phyloP scores from a whole-genome alignment of 2,888 invertebrate species.

The Piscicola geometra region DNA sequence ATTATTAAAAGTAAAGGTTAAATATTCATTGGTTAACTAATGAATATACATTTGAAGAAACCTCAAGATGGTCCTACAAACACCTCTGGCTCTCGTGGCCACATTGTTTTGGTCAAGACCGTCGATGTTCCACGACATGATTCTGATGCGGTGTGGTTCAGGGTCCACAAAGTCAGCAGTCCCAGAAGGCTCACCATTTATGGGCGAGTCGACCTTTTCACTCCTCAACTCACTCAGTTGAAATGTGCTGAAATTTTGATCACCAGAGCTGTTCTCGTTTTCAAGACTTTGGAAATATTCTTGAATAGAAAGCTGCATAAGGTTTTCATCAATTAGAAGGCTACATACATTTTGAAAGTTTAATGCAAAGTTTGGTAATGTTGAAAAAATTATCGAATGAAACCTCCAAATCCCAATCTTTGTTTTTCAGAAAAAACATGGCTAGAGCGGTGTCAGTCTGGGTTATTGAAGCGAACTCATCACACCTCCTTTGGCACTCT shows the following conservation, averaged over 20 bases:
- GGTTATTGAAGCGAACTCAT: conserved; percentile 60
- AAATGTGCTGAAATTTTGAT: neutral
- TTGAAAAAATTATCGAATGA: too few species aligned
- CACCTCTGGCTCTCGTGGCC: conserved; percentile 58
- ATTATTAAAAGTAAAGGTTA: too few species aligned
- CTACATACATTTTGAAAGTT: neutral
- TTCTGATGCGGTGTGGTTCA: conserved; percentile 52
- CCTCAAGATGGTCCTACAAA: conserved; percentile 56
- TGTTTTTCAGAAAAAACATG: conserved; percentile 61
- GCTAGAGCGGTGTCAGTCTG: conserved; percentile 61
- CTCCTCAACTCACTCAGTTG: neutral
- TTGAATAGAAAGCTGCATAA: conserved; percentile 1
- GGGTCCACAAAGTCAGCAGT: conserved; percentile 35
- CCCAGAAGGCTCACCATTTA: neutral
- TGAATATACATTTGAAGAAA: neutral
- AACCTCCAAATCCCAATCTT: conserved; percentile 60
- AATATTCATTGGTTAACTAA: neutral
- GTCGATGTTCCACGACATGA: conserved; percentile 64
- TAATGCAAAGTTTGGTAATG: neutral
- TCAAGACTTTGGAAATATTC: conserved; percentile 29
- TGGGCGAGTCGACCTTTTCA: neutral
- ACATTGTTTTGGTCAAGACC: conserved; percentile 60
- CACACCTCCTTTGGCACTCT: conserved; percentile 56
- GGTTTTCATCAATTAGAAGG: neutral
- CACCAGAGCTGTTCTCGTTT: conserved; percentile 1